Conservation (phyloP, 2,888 invertebrate genomes). For the Rhopalosiphum nymphaeae region DNA sequence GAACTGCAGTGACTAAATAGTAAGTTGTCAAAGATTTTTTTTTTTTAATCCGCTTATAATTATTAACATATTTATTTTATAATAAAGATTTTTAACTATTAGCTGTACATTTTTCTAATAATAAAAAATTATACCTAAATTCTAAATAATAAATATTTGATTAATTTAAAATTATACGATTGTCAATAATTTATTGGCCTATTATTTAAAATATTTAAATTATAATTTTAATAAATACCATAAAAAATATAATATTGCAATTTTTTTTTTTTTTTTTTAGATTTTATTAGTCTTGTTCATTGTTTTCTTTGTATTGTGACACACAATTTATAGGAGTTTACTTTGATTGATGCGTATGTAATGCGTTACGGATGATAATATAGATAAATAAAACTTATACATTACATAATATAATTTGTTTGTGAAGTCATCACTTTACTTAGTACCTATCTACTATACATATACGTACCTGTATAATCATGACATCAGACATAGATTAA, state of each 20-base stretch:
- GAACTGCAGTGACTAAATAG: not conserved
- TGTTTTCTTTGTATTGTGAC: not conserved
- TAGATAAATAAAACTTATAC: not conserved
- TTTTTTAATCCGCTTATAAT: not conserved
- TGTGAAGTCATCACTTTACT: not conserved
- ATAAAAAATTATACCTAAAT: not conserved
- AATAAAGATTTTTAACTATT: not conserved
- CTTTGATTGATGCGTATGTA: not conserved
- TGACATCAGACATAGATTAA: not conserved
- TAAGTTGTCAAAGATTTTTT: not conserved
- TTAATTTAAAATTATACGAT: not conserved
- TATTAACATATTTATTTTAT: not conserved
- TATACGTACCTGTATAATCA: not conserved
- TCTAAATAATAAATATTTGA: not conserved
- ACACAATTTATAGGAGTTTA: not conserved
- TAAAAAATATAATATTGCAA: too few relatives aligned
- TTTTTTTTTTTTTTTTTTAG: not conserved
- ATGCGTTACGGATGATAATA: not conserved
- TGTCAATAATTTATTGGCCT: not conserved
- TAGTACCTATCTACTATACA: not conserved
- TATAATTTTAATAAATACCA: too few relatives aligned
- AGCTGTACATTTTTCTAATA: not conserved
- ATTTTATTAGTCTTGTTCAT: not conserved
- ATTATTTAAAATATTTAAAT: not conserved
- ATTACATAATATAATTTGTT: not conserved